Percentiles rank a stretch among this genome's conserved stretches.
These are phyloP conservation scores for Tiphia femorata DNA, from an alignment of 2,888 invertebrate species.

Conservation along the genomic window DNA sequence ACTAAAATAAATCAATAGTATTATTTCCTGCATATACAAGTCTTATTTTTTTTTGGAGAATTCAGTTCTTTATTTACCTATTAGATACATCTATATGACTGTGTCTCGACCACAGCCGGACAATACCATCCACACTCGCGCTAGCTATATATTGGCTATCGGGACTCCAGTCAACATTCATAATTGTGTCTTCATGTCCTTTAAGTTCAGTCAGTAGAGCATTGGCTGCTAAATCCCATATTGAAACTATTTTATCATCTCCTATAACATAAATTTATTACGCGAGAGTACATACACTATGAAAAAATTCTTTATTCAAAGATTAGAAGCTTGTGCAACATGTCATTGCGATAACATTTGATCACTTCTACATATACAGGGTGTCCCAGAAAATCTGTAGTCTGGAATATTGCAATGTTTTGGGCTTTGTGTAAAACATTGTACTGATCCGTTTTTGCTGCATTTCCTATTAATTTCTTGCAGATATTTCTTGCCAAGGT, in stretches of 20 bases:
- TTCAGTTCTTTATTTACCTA: slow-evolving; percentile 42
- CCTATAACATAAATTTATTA: slow-evolving; percentile 39
- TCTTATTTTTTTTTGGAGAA: neutral
- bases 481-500: no score
- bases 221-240: slow-evolving; percentile 65
- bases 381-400: no score
- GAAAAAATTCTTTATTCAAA: neutral
- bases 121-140: slow-evolving; percentile 62
- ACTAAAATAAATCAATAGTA: slow-evolving; percentile 43
- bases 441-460: no score
- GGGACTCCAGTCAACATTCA: slow-evolving; percentile 66
- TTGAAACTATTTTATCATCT: slow-evolving; percentile 61
- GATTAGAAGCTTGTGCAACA: no score
- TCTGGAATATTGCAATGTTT: no score
- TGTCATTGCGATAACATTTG: no score
- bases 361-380: no score
- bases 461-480: no score
- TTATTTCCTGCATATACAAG: neutral
- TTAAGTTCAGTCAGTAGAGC: slow-evolving; percentile 60
- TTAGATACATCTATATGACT: slow-evolving; percentile 55
- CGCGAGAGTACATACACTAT: no score
- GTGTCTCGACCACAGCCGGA: slow-evolving; percentile 63
- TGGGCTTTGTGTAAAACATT: no score
- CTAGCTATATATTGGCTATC: slow-evolving; percentile 67
- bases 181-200: slow-evolving; percentile 64